These are phyloP conservation scores for Autographa gamma DNA, from an alignment of 2,888 invertebrate species.

Conservation along the genomic window DNA sequence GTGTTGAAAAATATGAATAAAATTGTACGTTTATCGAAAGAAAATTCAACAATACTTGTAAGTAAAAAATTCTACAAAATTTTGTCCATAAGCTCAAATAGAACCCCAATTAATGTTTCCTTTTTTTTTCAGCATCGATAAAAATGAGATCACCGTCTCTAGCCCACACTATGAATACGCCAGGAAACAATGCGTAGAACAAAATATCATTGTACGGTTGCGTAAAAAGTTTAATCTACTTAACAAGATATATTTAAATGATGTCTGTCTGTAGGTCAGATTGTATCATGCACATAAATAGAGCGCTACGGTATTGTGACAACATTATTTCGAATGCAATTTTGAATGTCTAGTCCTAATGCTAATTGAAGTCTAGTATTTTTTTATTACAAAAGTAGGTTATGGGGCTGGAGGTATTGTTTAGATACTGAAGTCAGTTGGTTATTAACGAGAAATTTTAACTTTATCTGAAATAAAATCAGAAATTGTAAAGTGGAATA, in stretches of 20 bases:
- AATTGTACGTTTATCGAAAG: too few species aligned
- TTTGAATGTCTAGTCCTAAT: constrained; percentile 38
- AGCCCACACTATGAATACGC: constrained; percentile 59
- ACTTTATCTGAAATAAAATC: too few species aligned
- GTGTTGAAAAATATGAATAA: too few species aligned
- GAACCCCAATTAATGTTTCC: neutral
- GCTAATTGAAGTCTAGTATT: constrained; percentile 15
- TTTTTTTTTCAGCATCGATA: neutral
- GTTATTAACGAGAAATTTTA: too few species aligned
- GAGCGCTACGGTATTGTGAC: constrained; percentile 60
- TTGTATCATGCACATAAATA: constrained; percentile 72
- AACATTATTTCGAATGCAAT: constrained; percentile 59
- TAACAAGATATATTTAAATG: constrained; percentile 72
- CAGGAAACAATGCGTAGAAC: constrained; percentile 56
- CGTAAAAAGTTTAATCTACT: constrained; percentile 74
- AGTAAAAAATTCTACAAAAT: too few species aligned
- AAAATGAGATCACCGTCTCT: neutral
- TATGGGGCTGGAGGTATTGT: neutral
- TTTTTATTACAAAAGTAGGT: neutral
- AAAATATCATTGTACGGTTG: constrained; percentile 62
- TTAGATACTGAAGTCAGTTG: too few species aligned
- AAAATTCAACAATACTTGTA: too few species aligned
- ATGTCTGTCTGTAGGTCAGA: constrained; percentile 67
- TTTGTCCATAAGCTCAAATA: too few species aligned
- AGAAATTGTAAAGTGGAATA: too few species aligned